Conservation (phyloP, 2,888 invertebrate species). For the Caradrina kadenii region DNA sequence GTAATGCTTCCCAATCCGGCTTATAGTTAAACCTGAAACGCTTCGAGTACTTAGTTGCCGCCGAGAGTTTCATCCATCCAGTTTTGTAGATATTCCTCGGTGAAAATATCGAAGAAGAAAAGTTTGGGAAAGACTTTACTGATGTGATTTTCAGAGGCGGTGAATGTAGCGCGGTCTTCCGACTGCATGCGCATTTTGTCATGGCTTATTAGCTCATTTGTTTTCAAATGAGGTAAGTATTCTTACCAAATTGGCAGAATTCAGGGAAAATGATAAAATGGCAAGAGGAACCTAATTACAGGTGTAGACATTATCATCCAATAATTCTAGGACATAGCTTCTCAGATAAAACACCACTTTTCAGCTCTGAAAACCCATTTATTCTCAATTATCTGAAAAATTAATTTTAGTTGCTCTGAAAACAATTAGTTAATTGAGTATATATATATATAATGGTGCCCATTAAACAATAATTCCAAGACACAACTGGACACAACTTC, state of each 20-base stretch:
- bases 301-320: too few species aligned
- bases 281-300: too few species aligned
- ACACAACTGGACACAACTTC: too few species aligned
- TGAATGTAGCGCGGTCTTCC: slow-evolving; percentile 8
- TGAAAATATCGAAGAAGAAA: slow-evolving; percentile 18
- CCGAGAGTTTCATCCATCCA: slow-evolving; percentile 24
- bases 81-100: slow-evolving; percentile 17
- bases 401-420: too few species aligned
- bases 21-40: slow-evolving; percentile 39
- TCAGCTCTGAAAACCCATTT: too few species aligned
- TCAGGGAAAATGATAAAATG: background rate
- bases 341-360: too few species aligned
- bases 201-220: slow-evolving; percentile 15
- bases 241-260: slow-evolving; percentile 1
- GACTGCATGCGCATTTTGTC: slow-evolving; percentile 7
- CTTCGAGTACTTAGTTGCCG: slow-evolving; percentile 25
- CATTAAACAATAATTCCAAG: too few species aligned
- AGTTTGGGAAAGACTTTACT: slow-evolving; percentile 9
- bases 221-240: background rate
- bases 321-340: too few species aligned
- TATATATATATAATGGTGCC: too few species aligned
- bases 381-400: too few species aligned
- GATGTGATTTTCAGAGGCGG: background rate
- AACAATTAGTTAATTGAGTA: too few species aligned
- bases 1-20: slow-evolving; percentile 22